These are phyloP conservation scores for Forbesichthys papilliferus DNA, from an alignment of 2,113 vertebrate genomes.

Conservation along the genomic window DNA sequence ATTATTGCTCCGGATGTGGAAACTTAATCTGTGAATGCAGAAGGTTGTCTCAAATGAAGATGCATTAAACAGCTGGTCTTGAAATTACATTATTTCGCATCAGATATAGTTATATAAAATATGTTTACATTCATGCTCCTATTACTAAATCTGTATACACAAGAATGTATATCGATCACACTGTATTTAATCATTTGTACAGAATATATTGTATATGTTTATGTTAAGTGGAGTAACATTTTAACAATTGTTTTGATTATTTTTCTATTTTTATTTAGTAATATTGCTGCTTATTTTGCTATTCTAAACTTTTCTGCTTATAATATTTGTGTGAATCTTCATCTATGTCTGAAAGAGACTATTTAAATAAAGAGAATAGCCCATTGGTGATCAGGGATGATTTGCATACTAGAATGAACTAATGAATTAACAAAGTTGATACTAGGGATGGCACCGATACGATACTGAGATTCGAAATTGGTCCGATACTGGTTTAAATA, in stretches of 20 bases:
- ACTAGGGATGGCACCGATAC: too few species aligned
- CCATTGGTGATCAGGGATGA: conserved; percentile 11
- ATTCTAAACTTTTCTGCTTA: conserved; percentile 20
- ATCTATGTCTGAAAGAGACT: conserved; percentile 30
- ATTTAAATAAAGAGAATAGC: conserved; percentile 13
- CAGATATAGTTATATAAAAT: conserved; percentile 43
- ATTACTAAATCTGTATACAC: conserved; percentile 58
- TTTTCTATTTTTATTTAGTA: conserved; percentile 17
- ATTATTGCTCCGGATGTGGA: conserved; percentile 35
- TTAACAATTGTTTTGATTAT: conserved; percentile 27
- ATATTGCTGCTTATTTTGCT: conserved; percentile 21
- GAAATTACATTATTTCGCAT: conserved; percentile 48
- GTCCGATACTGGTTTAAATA: too few species aligned
- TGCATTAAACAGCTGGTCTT: conserved; percentile 74
- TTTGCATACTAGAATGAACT: conserved; percentile 19
- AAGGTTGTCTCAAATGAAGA: conserved; percentile 51
- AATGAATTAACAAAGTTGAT: not conserved
- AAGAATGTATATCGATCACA: conserved; percentile 77
- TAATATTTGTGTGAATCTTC: conserved; percentile 30
- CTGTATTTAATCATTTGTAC: conserved; percentile 79
- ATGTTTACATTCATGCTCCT: conserved; percentile 65
- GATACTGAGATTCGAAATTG: too few species aligned
- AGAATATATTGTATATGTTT: conserved; percentile 61
- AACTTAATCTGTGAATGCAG: conserved; percentile 55
- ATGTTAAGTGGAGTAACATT: conserved; percentile 43